Base-by-base conservation (phyloP, 2,888 invertebrate species). In the Cabera pusaria region DNA sequence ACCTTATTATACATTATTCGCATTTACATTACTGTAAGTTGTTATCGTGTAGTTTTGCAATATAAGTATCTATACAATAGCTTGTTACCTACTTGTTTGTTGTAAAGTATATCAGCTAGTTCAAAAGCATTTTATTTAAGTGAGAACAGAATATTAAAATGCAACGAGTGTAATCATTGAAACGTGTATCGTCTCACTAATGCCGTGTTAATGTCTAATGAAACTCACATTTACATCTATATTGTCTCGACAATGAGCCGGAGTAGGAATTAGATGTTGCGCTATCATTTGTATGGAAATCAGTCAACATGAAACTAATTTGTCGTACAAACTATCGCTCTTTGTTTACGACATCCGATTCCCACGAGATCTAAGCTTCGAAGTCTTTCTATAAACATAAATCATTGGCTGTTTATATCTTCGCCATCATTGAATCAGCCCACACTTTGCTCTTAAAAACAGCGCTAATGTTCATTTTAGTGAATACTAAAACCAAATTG, bases 211-310 rank as follows among this genome's bases (percentile, higher is more conserved):
- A 49, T 49, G 51, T 45, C 42, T 53, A 56, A 56, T 52, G 50
- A 56, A 53, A 44, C 36, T 44, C 44, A 55, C 47, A 66, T 68
- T 66, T 60, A 59, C 67, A 64, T 67, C 40, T 59, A 62, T 58
- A 62, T 59, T 58, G 43, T 49, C 43, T 43, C 40, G 42, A 49
- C 51, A 51, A 49, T 50, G 50, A 56, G 47, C 46, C 45, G 22
- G 50, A 42, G 46, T 35, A 25, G 21, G 34, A 39, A 39, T 38
- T 38, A 50, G 48, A 38, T 50, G 55, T 51, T 54, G 49, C 34
- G 37, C 37, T 44, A 27, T 53, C 56, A 56, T 69, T 56, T 64
- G 56, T 61, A 69, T 69, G 66, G 47, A 60, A 60, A 69, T 59
- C 49, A 33, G 28, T 22, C 21, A 26, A 29, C 23, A 27, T 31